Evolutionary conservation across 2,797 vertebrate genomes (phyloP), one percentile per base, ranked within the genome.

Genomic region (Alectoris magna): DNA sequence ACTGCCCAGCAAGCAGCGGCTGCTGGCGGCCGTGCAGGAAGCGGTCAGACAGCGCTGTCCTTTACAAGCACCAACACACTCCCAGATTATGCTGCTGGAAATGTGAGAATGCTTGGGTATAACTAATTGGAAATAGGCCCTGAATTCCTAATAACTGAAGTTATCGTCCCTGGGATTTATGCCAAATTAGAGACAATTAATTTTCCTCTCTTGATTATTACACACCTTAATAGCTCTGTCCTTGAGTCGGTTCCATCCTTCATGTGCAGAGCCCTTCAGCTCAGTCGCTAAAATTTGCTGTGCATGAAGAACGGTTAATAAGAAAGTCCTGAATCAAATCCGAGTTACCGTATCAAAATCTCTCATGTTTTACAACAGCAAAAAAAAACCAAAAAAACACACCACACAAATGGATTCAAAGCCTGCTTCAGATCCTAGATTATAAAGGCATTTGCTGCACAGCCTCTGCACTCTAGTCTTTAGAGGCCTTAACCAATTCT

Each of bases 121-220:
- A 95, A 74, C 90, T 94, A 96, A 96, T 96, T 95, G 68, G 93
- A 96, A 96, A 96, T 84, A 94, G 81, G 85, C 66, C 89, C 88
- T 93, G 96, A 97, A 97, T 98, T 97, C 95, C 83, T 97, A 94
- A 97, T 95, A 96, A 82, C 31, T 76, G 82, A 86, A 97, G 94
- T 93, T 95, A 93, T 16, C 82, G 90, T 97, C 95, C 96, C 97
- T 95, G 97, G 97, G 97, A 97, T 96, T 96, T 95, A 94, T 48
- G 96, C 95, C 97, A 98, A 97, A 98, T 97, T 97, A 98, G 97
- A 96, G 97, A 97, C 96, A 97, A 98, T 97, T 97, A 97, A 98
- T 98, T 97, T 96, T 96, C 95, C 78, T 96, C 91, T 95, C 95
- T 95, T 96, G 96, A 97, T 97, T 96, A 97, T 97, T 95, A 82